Conservation (phyloP, 2,888 invertebrate species). For the Hypomecis atomaria region DNA sequence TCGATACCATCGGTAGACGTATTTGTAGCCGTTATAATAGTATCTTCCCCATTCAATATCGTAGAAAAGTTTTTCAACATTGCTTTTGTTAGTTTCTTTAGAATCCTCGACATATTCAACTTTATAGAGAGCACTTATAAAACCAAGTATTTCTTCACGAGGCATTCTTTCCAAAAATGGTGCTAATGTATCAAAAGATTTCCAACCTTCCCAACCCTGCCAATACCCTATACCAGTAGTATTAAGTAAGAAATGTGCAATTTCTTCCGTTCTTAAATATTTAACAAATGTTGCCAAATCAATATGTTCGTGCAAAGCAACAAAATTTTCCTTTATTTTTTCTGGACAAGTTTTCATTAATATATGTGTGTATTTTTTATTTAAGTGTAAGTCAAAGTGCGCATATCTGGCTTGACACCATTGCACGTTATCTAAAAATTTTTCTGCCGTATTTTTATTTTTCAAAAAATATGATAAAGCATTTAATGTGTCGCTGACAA, state of each 20-base stretch:
- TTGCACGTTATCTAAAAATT: slow-evolving; percentile 54
- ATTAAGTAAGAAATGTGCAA: slow-evolving; percentile 53
- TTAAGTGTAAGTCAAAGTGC: slow-evolving; percentile 36
- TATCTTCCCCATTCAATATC: slow-evolving; percentile 34
- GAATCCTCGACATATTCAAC: background rate
- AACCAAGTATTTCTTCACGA: slow-evolving; percentile 7
- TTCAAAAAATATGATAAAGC: slow-evolving; percentile 41
- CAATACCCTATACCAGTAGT: background rate
- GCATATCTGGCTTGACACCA: background rate
- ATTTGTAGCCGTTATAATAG: background rate
- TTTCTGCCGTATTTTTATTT: slow-evolving; percentile 40
- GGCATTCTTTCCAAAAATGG: slow-evolving; percentile 19
- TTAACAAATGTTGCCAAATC: slow-evolving; percentile 60
- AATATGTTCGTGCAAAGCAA: slow-evolving; percentile 50
- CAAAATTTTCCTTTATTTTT: slow-evolving; percentile 54
- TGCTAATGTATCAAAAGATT: slow-evolving; percentile 44
- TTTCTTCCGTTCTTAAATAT: slow-evolving; percentile 54
- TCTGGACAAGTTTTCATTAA: slow-evolving; percentile 60
- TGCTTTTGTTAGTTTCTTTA: slow-evolving; percentile 44
- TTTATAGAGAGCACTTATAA: slow-evolving; percentile 5
- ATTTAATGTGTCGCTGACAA: background rate
- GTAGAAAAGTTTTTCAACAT: slow-evolving; percentile 30
- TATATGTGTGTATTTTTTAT: slow-evolving; percentile 55
- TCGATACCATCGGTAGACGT: slow-evolving; percentile 56
- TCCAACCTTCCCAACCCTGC: background rate